These are phyloP conservation scores for Pseudoatta argentina DNA, from an alignment of 1,140 invertebrate genomes.

Conservation along the genomic window DNA sequence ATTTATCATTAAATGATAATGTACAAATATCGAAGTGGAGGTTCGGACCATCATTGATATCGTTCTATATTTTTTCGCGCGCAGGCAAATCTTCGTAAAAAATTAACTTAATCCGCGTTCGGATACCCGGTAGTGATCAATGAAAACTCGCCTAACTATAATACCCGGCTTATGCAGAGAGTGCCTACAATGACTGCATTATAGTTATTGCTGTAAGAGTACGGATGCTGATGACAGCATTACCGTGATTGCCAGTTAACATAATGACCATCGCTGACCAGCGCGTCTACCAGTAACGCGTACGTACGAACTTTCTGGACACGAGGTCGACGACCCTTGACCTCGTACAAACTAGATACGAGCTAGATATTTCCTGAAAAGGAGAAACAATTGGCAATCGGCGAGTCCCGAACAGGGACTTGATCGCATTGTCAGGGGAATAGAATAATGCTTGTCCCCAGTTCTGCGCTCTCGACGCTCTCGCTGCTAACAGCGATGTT, in stretches of 20 bases:
- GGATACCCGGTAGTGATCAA: slow-evolving; percentile 76
- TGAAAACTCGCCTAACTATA: slow-evolving; percentile 73
- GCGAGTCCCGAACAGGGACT: slow-evolving; percentile 15
- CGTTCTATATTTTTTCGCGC: not conserved
- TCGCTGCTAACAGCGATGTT: too few species aligned
- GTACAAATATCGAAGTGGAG: not conserved
- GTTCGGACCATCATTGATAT: not conserved
- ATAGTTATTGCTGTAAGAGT: slow-evolving; percentile 78
- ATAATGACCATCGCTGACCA: slow-evolving; percentile 81
- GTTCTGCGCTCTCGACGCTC: not conserved
- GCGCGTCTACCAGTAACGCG: slow-evolving; percentile 72
- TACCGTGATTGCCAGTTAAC: slow-evolving; percentile 85
- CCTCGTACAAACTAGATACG: slow-evolving; percentile 57
- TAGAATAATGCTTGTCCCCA: slow-evolving; percentile 33
- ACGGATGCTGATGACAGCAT: slow-evolving; percentile 81
- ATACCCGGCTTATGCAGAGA: slow-evolving; percentile 76
- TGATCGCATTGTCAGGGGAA: slow-evolving; percentile 24
- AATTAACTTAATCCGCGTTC: not conserved
- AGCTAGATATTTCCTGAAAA: slow-evolving; percentile 72
- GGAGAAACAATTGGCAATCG: slow-evolving; percentile 74
- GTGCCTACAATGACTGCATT: slow-evolving; percentile 80
- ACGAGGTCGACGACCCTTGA: slow-evolving; percentile 75
- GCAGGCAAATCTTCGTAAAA: not conserved
- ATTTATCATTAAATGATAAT: not conserved
- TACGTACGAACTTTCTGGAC: slow-evolving; percentile 69